Percentiles rank a stretch among this genome's conserved stretches.
Evolutionary conservation across 2,888 invertebrate species (phyloP).

Genomic region (Acanthosepion esculentum): DNA sequence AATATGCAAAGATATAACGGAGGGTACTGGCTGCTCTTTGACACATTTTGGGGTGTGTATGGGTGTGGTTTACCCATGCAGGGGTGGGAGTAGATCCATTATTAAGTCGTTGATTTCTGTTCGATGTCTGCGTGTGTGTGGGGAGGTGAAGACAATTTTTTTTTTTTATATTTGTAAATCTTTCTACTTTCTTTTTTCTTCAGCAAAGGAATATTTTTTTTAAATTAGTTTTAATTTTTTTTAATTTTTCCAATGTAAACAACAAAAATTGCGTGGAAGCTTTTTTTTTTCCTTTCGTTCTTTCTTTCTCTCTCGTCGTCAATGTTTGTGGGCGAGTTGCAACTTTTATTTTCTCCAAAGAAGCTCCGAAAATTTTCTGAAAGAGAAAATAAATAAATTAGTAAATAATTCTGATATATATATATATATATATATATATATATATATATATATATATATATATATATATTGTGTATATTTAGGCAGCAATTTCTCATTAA

Average conservation of each 20-base stretch:
- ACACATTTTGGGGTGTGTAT: neutral
- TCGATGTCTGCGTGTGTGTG: neutral
- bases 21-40: neutral
- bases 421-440: no score
- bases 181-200: neutral
- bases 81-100: neutral
- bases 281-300: neutral
- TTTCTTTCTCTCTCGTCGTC: neutral
- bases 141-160: neutral
- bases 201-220: neutral
- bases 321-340: neutral
- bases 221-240: neutral
- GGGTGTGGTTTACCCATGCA: neutral
- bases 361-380: neutral
- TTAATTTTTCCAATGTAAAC: neutral
- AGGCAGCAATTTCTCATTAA: no score
- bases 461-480: no score
- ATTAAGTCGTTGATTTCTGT: neutral
- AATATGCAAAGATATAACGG: neutral
- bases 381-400: neutral
- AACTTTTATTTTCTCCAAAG: neutral
- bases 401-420: no score
- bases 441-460: no score
- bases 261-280: fast-evolving
- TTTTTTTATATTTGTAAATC: neutral